A percentile compares a stretch with the other conserved stretches of the same genome.
These are phyloP conservation scores for Papilio xuthus DNA, from an alignment of 1,140 invertebrate species.

Conservation along the genomic window DNA sequence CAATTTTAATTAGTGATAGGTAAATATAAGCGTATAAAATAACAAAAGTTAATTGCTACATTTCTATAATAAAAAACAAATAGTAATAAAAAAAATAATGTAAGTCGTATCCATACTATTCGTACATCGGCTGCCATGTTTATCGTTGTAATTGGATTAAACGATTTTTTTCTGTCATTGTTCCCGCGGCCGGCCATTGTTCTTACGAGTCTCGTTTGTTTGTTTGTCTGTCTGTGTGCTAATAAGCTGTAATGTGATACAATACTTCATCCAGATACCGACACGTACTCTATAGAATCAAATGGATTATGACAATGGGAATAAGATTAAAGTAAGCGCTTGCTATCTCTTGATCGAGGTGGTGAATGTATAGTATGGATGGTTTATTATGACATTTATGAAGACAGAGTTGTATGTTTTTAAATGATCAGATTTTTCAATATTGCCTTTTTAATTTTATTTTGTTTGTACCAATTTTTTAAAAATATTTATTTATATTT, in stretches of 20 bases:
- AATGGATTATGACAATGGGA: conserved; percentile 46
- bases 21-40: no score
- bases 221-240: conserved; percentile 65
- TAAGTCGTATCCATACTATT: conserved; percentile 53
- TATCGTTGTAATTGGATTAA: conserved; percentile 78
- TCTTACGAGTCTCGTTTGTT: conserved; percentile 55
- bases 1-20: no score
- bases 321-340: conserved; percentile 43
- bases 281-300: conserved; percentile 41
- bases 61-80: neutral
- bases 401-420: neutral
- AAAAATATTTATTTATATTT: no score
- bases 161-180: conserved; percentile 77
- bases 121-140: conserved; percentile 50
- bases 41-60: no score
- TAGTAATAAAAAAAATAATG: neutral
- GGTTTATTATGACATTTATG: conserved; percentile 1
- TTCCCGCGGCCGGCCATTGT: conserved; percentile 69
- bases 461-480: no score
- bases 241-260: conserved; percentile 74
- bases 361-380: neutral
- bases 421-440: neutral
- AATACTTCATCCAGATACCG: conserved; percentile 71
- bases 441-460: no score
- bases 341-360: conserved; percentile 15